Evolutionary conservation across 1,140 invertebrate genomes (phyloP), one percentile per base, ranked within the genome.

Genomic region (Aphaenogaster rudis): DNA sequence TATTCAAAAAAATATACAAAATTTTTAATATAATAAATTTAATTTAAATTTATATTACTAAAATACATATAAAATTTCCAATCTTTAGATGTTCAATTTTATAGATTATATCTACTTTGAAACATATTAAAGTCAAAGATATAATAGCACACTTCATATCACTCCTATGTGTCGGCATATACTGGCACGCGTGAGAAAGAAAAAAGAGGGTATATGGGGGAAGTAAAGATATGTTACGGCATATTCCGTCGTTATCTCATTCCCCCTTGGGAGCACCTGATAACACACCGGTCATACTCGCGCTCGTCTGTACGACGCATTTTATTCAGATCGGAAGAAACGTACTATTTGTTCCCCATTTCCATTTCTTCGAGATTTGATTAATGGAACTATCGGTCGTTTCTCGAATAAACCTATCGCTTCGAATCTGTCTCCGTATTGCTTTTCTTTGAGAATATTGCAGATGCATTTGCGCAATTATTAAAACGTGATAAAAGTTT

Each of bases 211-310:
- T 63, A 61, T 8, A 74, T 77, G 85, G 77, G 15, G 64, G 11
- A 79, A 76, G 71, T 57, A 86, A 80, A 84, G 79, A 90, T 61
- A 74, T 85, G 88, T 89, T 86, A 86, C 88, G 88, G 92, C 86
- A 90, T 92, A 85, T 84, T 90, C 69, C 52, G 67, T 87, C 88
- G 86, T 92, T 91, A 92, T 92, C 91, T 91, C 67, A 66, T 87
- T 84, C 87, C 66, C 85, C 36, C 33, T 33, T 57, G 78, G 87
- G 82, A 88, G 69, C 90, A 88, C 66, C 87, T 88, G 91, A 92
- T 93, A 92, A 91, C 86, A 67, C 85, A 82, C 80, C 88, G 71
- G 86, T 76, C 81, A 81, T 87, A 84, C 66, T 15, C 28, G 57
- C 36, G 48, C 33, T 59, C 67, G 71, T 50, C 28, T 52, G 42